A percentile compares a stretch with the other conserved stretches of the same genome.
These are phyloP conservation scores for Hirtodrosophila histrioides DNA, from an alignment of 2,888 invertebrate genomes.

Conservation along the genomic window DNA sequence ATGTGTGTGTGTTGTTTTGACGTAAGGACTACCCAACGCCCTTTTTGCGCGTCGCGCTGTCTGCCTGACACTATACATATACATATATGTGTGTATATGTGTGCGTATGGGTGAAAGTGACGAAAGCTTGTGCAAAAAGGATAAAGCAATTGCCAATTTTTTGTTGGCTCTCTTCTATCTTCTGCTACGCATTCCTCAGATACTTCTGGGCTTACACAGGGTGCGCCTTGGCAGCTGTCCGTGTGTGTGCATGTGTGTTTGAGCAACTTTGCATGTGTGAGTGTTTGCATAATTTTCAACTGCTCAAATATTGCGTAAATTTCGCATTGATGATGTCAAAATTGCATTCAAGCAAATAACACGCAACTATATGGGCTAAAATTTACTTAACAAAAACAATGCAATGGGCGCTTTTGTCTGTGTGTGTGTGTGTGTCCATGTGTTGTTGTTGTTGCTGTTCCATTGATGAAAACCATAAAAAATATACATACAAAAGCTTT, in stretches of 20 bases:
- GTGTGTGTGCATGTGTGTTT: conserved; percentile 12
- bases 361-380: conserved; percentile 10
- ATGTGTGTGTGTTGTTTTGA: conserved; percentile 37
- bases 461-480: conserved; percentile 32
- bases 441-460: conserved; percentile 11
- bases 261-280: conserved; percentile 10
- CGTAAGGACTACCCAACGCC: conserved; percentile 66
- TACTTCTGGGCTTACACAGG: conserved; percentile 8
- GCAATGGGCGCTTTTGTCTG: too few species aligned
- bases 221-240: too few species aligned
- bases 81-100: conserved; percentile 20
- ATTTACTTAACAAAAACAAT: background rate
- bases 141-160: conserved; percentile 47
- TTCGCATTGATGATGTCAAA: conserved; percentile 29
- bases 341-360: conserved; percentile 12
- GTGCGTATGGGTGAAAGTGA: conserved; percentile 64
- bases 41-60: conserved; percentile 72
- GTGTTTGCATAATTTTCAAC: conserved; percentile 36
- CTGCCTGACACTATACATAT: conserved; percentile 42
- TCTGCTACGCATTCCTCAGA: conserved; percentile 26
- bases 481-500: conserved; percentile 24
- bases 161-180: conserved; percentile 20
- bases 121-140: conserved; percentile 61
- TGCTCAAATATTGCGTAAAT: conserved; percentile 45
- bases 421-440: too few species aligned